Base-by-base conservation (phyloP, 2,113 vertebrate genomes). In the Onychorhynchus coronatus region DNA sequence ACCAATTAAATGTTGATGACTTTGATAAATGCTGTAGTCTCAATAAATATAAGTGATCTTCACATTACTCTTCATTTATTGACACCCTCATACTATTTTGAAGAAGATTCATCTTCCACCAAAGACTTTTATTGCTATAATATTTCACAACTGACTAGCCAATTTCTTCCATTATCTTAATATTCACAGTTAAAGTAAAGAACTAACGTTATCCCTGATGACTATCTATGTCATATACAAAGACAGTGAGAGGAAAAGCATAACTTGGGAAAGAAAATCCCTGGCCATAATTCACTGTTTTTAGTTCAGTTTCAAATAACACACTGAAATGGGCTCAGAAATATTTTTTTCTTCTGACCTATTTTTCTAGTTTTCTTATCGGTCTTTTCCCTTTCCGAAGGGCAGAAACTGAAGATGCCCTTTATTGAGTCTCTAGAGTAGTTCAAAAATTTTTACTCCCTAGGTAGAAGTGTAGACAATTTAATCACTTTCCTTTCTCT, bases 101-200 rank as follows among this genome's bases (percentile, higher is more conserved):
- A 92, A 94, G 92, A 95, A 94, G 56, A 95, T 96, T 96, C 77
- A 97, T 97, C 95, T 96, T 96, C 85, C 55, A 61, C 63, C 73
- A 49, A 95, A 97, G 94, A 90, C 61, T 85, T 95, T 97, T 97
- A 97, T 97, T 97, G 91, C 91, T 96, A 30, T 93, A 95, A 96
- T 98, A 98, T 97, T 98, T 98, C 97, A 98, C 56, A 93, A 96
- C 58, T 96, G 95, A 97, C 96, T 93, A 89, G 66, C 52, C 92
- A 95, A 94, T 97, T 98, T 97, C 94, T 95, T 92, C 63, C 66
- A 96, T 97, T 97, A 98, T 93, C 84, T 97, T 97, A 97, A 97
- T 96, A 96, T 77, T 90, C 94, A 89, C 79, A 63, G 86, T 56
- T 91, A 91, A 96, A 97, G 88, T 86, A 83, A 70, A 94, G 85